A percentile compares a stretch with the other conserved stretches of the same genome.
Conservation (phyloP, 2,888 invertebrate species). For the Atethmia centrago region DNA sequence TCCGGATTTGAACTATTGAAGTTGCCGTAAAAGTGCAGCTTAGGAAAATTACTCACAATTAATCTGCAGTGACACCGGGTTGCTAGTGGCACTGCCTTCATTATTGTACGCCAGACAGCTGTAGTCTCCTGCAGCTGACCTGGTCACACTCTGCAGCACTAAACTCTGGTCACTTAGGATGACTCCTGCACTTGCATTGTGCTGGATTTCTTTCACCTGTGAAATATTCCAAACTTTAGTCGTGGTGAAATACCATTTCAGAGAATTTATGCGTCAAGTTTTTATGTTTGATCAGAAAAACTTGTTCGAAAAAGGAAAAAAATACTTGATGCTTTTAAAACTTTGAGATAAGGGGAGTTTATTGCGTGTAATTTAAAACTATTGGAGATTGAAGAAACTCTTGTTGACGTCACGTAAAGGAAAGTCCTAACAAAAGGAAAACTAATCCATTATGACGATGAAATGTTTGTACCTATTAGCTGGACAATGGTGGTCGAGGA, state of each 20-base stretch:
- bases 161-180: conserved; percentile 97
- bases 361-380: neutral
- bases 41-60: conserved; percentile 93
- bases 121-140: conserved; percentile 94
- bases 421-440: neutral
- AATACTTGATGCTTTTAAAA: neutral
- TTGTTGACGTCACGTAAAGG: neutral
- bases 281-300: neutral
- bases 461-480: neutral
- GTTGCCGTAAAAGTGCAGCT: too few relatives aligned
- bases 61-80: conserved; percentile 95
- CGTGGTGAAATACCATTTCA: neutral
- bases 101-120: conserved; percentile 96
- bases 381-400: neutral
- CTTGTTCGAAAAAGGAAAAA: too few relatives aligned
- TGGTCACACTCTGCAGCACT: conserved; percentile 96
- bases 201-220: conserved; percentile 94
- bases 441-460: neutral
- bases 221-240: neutral
- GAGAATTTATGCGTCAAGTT: neutral
- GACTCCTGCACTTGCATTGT: conserved; percentile 94
- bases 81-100: conserved; percentile 97
- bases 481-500: neutral
- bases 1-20: neutral
- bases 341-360: neutral